Conservation (phyloP, 2,797 vertebrate genomes). For the Cossypha polioptera region DNA sequence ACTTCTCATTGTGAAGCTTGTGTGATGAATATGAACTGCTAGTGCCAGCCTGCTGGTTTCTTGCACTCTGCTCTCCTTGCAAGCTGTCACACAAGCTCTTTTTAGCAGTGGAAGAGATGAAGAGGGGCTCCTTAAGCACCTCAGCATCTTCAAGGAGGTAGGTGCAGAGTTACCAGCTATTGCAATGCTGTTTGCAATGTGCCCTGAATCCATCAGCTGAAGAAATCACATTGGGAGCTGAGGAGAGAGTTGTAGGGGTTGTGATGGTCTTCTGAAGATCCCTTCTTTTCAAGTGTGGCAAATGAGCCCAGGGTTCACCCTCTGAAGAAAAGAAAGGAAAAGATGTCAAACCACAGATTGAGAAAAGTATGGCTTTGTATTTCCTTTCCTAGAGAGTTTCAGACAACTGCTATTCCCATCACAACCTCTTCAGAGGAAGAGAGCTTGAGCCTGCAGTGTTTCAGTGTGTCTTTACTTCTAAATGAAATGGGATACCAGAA, state of each 20-base stretch:
- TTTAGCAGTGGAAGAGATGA: background rate
- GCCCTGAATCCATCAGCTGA: background rate
- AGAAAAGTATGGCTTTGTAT: background rate
- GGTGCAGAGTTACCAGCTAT: background rate
- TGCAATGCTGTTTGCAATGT: background rate
- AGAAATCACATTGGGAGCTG: background rate
- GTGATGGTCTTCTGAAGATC: background rate
- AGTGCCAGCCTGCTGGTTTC: background rate
- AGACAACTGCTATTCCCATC: background rate
- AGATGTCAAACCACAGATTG: background rate
- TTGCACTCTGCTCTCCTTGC: background rate
- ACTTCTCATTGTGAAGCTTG: background rate
- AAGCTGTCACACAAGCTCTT: background rate
- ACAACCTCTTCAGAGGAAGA: background rate
- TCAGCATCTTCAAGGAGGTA: background rate
- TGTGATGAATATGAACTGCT: background rate
- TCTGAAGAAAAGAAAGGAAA: background rate
- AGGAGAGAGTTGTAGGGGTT: background rate
- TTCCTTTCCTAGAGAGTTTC: background rate
- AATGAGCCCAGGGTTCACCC: background rate
- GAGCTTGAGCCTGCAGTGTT: fast-evolving
- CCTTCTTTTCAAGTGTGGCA: background rate
- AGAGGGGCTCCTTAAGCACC: background rate
- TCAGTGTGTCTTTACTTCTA: background rate
- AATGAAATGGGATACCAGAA: background rate